Percentiles rank a stretch among this genome's conserved stretches.
phyloP scores from a whole-genome alignment of 2,113 vertebrate species.

The Protobothrops mucrosquamatus region DNA sequence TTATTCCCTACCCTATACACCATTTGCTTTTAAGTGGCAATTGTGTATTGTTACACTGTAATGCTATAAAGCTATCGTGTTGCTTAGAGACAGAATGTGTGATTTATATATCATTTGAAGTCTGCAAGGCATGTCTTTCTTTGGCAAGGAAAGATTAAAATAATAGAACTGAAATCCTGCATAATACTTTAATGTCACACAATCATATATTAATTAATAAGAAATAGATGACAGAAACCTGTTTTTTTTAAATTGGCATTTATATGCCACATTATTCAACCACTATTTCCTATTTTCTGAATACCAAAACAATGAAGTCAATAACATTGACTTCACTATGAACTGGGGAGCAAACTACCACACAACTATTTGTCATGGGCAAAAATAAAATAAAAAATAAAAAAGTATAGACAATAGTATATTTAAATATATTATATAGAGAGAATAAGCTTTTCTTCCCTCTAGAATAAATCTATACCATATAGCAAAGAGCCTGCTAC shows the following conservation, averaged over 20 bases:
- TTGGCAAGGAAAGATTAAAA: slow-evolving; percentile 12
- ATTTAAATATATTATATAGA: slow-evolving; percentile 1
- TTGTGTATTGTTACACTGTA: slow-evolving; percentile 28
- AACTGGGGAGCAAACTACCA: slow-evolving; percentile 12
- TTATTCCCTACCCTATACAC: slow-evolving; percentile 59
- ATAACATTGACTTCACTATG: slow-evolving; percentile 22
- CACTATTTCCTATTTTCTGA: slow-evolving; percentile 43
- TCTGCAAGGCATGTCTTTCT: slow-evolving; percentile 7
- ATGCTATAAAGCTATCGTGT: slow-evolving; percentile 53
- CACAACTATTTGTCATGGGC: slow-evolving; percentile 19
- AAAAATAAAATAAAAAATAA: slow-evolving; percentile 33
- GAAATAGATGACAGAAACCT: slow-evolving; percentile 42
- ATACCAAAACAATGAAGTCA: slow-evolving; percentile 33
- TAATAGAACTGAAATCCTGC: slow-evolving; percentile 11
- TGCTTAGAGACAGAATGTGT: slow-evolving; percentile 43
- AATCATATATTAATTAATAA: slow-evolving; percentile 39
- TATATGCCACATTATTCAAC: neutral
- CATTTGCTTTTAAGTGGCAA: slow-evolving; percentile 13
- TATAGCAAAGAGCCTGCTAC: neutral
- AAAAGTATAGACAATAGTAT: neutral
- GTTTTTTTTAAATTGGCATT: slow-evolving; percentile 36
- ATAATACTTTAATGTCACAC: slow-evolving; percentile 23
- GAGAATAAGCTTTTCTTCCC: neutral
- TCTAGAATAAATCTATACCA: neutral
- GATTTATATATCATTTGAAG: slow-evolving; percentile 20